These are phyloP conservation scores for Pseudotriccus pelzelni DNA, from an alignment of 2,797 vertebrate genomes.

Conservation along the genomic window DNA sequence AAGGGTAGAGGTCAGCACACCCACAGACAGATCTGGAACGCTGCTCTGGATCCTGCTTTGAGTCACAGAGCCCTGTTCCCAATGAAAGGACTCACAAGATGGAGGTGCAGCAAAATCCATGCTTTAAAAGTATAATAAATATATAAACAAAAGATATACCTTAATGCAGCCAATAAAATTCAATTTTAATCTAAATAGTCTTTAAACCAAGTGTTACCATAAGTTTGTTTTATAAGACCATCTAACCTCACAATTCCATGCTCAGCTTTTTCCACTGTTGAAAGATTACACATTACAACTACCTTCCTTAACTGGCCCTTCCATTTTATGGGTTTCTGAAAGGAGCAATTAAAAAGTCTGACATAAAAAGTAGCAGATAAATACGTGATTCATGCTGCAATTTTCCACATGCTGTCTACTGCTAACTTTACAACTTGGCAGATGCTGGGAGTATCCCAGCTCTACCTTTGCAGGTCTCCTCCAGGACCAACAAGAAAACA, in stretches of 20 bases:
- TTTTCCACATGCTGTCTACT: neutral
- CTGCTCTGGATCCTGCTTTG: neutral
- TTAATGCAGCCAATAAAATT: neutral
- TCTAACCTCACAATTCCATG: neutral
- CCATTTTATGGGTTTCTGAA: conserved; percentile 18
- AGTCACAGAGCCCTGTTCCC: fast-evolving
- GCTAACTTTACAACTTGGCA: neutral
- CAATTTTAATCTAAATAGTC: neutral
- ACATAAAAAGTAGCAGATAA: conserved; percentile 3
- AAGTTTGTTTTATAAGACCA: neutral
- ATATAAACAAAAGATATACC: neutral
- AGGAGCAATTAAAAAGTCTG: conserved; percentile 25
- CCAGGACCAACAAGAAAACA: neutral
- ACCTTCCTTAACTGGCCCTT: neutral
- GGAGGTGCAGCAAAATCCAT: neutral
- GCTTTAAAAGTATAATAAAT: neutral
- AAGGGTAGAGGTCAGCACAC: neutral
- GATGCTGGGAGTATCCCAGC: neutral
- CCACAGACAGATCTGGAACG: neutral
- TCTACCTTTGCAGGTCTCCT: neutral
- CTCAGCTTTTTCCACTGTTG: neutral
- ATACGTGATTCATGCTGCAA: neutral
- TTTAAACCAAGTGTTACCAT: neutral
- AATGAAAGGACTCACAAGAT: fast-evolving
- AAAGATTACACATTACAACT: neutral